A percentile compares a stretch with the other conserved stretches of the same genome.
Conservation (phyloP, 2,797 vertebrate species). For the Acanthurus leucopareius region DNA sequence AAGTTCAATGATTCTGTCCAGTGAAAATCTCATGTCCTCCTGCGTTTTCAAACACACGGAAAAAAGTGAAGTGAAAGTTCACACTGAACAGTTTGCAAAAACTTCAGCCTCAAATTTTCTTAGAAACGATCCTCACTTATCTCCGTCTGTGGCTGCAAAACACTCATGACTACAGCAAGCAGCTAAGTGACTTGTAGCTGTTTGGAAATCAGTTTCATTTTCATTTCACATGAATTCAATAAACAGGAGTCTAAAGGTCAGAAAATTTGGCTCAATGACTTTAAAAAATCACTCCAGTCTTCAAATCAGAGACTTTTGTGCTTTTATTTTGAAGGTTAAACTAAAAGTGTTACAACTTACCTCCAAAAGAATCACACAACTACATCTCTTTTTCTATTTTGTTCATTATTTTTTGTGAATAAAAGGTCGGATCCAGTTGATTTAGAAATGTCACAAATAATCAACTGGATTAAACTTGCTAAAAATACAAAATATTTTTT, state of each 20-base stretch:
- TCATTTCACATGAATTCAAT: no score
- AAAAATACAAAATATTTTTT: no score
- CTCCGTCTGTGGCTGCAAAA: background rate
- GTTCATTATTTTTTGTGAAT: no score
- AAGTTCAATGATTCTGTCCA: constrained; percentile 80
- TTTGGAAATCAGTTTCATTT: no score
- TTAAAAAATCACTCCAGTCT: background rate
- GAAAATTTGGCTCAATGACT: background rate
- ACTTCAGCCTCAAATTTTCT: background rate
- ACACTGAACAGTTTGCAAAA: background rate
- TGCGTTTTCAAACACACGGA: constrained; percentile 53
- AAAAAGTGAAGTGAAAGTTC: constrained; percentile 7
- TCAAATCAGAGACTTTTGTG: background rate
- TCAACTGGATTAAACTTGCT: no score
- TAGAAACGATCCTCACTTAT: background rate
- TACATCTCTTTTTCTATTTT: background rate
- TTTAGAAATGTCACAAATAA: no score
- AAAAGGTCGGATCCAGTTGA: no score
- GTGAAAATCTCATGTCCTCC: constrained; percentile 79
- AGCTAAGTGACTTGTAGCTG: no score
- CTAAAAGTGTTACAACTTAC: background rate
- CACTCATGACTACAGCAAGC: no score
- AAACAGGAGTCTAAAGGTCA: background rate
- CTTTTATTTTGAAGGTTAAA: constrained; percentile 26
- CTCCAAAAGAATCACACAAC: background rate